Percentiles rank a stretch among this genome's conserved stretches.
Conservation (phyloP, 2,888 invertebrate species). For the Drosophila paranaensis region DNA sequence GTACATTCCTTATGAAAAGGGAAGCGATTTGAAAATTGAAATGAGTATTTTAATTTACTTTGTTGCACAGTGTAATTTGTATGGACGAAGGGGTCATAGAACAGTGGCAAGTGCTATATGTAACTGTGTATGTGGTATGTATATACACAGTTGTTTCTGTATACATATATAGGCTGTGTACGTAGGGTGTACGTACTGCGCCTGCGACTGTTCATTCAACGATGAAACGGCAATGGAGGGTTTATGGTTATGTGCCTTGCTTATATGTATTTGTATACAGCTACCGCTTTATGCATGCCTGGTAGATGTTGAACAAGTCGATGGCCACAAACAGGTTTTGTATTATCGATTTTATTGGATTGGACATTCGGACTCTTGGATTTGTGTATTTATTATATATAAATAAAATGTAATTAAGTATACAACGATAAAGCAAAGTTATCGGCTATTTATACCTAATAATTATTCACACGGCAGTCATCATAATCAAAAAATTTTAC, state of each 20-base stretch:
- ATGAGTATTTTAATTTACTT: too few relatives aligned
- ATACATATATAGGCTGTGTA: neutral
- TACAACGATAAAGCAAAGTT: neutral
- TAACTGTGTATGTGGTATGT: neutral
- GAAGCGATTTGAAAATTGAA: too few relatives aligned
- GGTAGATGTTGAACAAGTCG: slow-evolving; percentile 82
- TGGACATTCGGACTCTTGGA: neutral
- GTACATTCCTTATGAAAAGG: too few relatives aligned
- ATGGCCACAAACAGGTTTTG: slow-evolving; percentile 75
- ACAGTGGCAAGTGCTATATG: too few relatives aligned
- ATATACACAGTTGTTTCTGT: neutral
- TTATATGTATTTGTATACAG: neutral
- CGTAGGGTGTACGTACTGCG: neutral
- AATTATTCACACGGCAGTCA: neutral
- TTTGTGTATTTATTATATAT: too few relatives aligned
- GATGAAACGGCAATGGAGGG: slow-evolving; percentile 27
- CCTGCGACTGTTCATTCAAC: slow-evolving; percentile 38
- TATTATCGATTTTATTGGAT: slow-evolving; percentile 79
- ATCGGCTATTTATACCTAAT: neutral
- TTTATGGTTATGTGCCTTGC: neutral
- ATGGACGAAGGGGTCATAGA: neutral
- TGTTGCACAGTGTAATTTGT: neutral
- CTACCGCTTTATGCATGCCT: slow-evolving; percentile 70
- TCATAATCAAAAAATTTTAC: too few relatives aligned
- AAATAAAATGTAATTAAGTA: neutral